These are phyloP conservation scores for Sparidentex hasta DNA, from an alignment of 2,797 vertebrate species.

Conservation along the genomic window DNA sequence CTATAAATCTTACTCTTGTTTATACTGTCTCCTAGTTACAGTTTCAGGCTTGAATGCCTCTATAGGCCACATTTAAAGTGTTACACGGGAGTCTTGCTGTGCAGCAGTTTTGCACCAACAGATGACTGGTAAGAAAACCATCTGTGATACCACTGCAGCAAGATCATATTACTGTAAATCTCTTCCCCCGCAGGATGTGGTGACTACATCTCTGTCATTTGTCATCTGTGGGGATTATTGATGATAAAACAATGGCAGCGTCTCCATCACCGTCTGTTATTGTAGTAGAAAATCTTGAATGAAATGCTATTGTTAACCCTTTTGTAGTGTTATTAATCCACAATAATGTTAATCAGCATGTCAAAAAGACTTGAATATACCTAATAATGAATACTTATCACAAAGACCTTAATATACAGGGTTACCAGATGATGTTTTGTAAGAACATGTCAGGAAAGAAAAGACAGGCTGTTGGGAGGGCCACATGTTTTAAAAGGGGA, in stretches of 20 bases:
- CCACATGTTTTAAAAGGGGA: too few relatives aligned
- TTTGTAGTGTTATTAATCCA: too few relatives aligned
- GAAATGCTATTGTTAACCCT: too few relatives aligned
- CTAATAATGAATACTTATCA: too few relatives aligned
- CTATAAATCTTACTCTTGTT: not conserved
- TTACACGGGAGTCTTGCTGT: not conserved
- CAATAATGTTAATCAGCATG: too few relatives aligned
- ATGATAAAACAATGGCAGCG: not conserved
- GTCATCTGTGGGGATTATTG: not conserved
- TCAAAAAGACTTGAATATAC: too few relatives aligned
- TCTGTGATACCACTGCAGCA: not conserved
- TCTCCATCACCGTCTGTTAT: not conserved
- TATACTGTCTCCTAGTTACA: not conserved
- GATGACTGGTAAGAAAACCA: constrained; percentile 6
- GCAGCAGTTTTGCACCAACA: not conserved
- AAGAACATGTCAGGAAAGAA: too few relatives aligned
- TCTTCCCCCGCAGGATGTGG: constrained; percentile 2
- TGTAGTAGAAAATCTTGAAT: not conserved
- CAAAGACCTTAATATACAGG: too few relatives aligned
- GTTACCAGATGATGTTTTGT: too few relatives aligned
- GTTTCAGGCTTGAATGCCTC: not conserved
- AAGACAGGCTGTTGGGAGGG: too few relatives aligned
- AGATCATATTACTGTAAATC: constrained; percentile 19
- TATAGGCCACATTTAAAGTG: not conserved
- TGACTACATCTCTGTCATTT: not conserved